A percentile compares a stretch with the other conserved stretches of the same genome.
Evolutionary conservation across 2,888 invertebrate genomes (phyloP).

Genomic region (Aromia moschata): DNA sequence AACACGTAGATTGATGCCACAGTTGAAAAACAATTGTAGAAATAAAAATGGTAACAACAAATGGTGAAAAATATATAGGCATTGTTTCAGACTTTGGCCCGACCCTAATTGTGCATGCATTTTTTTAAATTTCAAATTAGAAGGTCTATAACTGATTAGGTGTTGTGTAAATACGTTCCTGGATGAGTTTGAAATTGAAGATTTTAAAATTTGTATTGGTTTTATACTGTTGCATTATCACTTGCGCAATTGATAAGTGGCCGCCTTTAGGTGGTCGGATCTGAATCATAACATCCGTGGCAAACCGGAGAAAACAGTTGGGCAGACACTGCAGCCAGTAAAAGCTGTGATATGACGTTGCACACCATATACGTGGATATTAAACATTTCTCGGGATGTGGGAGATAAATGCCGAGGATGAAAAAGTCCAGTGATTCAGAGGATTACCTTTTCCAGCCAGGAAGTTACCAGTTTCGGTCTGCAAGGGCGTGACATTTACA

Average conservation of each 20-base stretch:
- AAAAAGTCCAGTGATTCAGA: too few species aligned
- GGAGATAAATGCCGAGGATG: not conserved
- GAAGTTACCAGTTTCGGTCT: not conserved
- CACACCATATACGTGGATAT: not conserved
- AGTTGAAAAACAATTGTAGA: too few species aligned
- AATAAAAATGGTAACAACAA: too few species aligned
- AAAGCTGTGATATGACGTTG: slow-evolving; percentile 7
- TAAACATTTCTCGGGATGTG: not conserved
- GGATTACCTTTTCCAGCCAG: too few species aligned
- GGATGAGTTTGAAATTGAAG: too few species aligned
- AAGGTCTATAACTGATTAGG: too few species aligned
- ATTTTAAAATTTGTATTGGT: not conserved
- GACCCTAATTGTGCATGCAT: too few species aligned
- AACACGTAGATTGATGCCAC: too few species aligned
- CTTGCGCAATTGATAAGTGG: not conserved
- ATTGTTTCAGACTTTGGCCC: too few species aligned
- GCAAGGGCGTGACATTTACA: not conserved
- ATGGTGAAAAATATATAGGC: too few species aligned
- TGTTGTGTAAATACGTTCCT: too few species aligned
- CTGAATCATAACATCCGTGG: slow-evolving; percentile 5
- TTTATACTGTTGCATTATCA: not conserved
- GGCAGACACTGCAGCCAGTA: not conserved
- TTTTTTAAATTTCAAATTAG: too few species aligned
- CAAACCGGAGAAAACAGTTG: not conserved
- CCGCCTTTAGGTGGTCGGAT: not conserved